These are phyloP conservation scores for Fringilla coelebs DNA, from an alignment of 2,797 vertebrate species.

Conservation along the genomic window DNA sequence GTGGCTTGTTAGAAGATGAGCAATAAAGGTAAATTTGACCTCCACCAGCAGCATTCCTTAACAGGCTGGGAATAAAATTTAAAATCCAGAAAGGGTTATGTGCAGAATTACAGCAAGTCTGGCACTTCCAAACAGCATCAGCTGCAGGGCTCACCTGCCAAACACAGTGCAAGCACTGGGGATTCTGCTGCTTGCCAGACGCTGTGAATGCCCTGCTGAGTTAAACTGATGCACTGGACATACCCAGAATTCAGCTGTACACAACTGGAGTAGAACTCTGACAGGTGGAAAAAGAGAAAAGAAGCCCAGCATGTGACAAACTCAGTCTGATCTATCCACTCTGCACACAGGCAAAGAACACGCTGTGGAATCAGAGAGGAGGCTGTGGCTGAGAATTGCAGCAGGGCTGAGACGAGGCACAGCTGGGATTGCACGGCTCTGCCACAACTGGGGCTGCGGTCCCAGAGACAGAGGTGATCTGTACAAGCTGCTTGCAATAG, in stretches of 20 bases:
- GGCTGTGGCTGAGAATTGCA: not conserved
- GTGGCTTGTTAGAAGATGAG: not conserved
- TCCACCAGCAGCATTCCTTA: not conserved
- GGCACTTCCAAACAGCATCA: not conserved
- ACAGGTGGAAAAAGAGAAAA: not conserved
- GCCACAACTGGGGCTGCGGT: not conserved
- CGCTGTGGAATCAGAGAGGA: not conserved
- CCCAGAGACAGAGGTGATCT: not conserved
- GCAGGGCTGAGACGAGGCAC: not conserved
- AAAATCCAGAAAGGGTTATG: not conserved
- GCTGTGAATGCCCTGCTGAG: not conserved
- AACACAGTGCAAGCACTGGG: not conserved
- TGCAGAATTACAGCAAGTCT: not conserved
- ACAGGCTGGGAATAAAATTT: not conserved
- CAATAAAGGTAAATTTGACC: not conserved
- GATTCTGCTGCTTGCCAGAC: not conserved
- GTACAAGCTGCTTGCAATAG: not conserved
- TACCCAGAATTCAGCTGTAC: rapidly evolving
- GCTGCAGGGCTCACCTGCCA: not conserved
- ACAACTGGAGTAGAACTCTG: not conserved
- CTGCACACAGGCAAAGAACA: not conserved
- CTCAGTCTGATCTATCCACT: not conserved
- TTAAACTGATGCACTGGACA: not conserved
- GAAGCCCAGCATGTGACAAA: not conserved
- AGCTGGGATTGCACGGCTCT: not conserved